Conservation (phyloP, 2,888 invertebrate species). For the Entomobrya multifasciata region DNA sequence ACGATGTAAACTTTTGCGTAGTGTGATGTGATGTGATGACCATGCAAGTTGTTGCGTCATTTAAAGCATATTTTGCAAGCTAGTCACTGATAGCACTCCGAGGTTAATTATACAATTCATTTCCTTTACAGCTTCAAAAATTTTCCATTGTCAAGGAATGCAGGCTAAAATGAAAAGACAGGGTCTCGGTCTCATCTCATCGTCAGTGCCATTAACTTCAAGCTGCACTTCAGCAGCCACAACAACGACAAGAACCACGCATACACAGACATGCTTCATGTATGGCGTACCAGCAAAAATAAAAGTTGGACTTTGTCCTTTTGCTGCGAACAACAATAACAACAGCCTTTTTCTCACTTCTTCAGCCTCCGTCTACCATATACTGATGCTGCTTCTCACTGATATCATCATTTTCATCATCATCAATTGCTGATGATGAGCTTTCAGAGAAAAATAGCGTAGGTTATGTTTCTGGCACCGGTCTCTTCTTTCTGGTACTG, state of each 20-base stretch:
- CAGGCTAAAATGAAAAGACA: neutral
- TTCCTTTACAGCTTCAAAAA: neutral
- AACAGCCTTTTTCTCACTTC: neutral
- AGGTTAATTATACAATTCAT: neutral
- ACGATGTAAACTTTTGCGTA: neutral
- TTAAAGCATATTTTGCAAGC: neutral
- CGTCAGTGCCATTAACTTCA: neutral
- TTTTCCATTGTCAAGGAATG: neutral
- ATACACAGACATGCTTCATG: too few species aligned
- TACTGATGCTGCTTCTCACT: neutral
- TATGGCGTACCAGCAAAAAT: too few species aligned
- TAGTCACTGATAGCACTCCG: neutral
- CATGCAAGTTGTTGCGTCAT: neutral
- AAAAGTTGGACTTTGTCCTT: slow-evolving; percentile 1
- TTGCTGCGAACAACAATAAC: neutral
- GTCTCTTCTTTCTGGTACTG: too few species aligned
- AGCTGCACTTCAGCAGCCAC: neutral
- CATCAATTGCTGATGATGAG: too few species aligned
- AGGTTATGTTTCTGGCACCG: neutral
- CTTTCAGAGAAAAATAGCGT: neutral
- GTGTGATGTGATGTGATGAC: too few species aligned
- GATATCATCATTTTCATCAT: too few species aligned
- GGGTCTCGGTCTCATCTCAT: neutral
- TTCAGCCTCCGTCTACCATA: neutral
- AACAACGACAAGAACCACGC: too few species aligned